Percentiles rank a stretch among this genome's conserved stretches.
These are phyloP conservation scores for Arrhamphus sclerolepis DNA, from an alignment of 2,797 vertebrate species.

Conservation along the genomic window DNA sequence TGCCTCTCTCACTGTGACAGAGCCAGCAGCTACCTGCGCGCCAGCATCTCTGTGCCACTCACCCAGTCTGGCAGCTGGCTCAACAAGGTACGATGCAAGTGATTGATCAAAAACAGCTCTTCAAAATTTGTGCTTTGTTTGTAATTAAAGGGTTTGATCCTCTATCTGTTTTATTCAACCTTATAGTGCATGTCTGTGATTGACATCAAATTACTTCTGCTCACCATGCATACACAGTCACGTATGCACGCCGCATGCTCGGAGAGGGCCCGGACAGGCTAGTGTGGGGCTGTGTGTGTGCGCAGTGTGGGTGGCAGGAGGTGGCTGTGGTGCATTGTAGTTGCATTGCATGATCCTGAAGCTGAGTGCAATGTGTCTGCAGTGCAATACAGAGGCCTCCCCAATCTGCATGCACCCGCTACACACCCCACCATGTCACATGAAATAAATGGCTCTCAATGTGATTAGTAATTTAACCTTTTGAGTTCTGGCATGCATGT, in stretches of 20 bases:
- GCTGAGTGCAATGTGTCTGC: slow-evolving; percentile 93
- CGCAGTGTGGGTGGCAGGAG: slow-evolving; percentile 75
- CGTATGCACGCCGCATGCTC: slow-evolving; percentile 28
- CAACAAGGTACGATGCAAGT: slow-evolving; percentile 80
- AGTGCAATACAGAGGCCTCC: slow-evolving; percentile 94
- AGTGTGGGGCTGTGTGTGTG: slow-evolving; percentile 47
- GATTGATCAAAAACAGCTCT: neutral
- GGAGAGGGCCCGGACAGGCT: slow-evolving; percentile 14
- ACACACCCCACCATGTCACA: slow-evolving; percentile 48
- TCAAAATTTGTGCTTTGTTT: slow-evolving; percentile 3
- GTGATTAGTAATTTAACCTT: neutral
- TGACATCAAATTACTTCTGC: neutral
- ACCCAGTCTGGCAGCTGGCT: slow-evolving; percentile 83
- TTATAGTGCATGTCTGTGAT: slow-evolving; percentile 2
- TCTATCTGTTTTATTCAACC: neutral
- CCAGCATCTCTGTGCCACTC: slow-evolving; percentile 86
- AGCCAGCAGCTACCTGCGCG: slow-evolving; percentile 89
- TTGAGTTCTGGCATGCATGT: slow-evolving; percentile 2
- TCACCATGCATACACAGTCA: neutral
- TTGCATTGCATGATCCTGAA: slow-evolving; percentile 97
- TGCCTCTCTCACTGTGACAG: slow-evolving; percentile 89
- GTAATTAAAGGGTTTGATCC: neutral
- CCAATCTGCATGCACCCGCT: slow-evolving; percentile 69
- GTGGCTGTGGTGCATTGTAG: slow-evolving; percentile 98
- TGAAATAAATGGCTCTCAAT: neutral